A percentile compares a stretch with the other conserved stretches of the same genome.
These are phyloP conservation scores for Mohoua ochrocephala DNA, from an alignment of 2,113 vertebrate genomes.

Conservation along the genomic window DNA sequence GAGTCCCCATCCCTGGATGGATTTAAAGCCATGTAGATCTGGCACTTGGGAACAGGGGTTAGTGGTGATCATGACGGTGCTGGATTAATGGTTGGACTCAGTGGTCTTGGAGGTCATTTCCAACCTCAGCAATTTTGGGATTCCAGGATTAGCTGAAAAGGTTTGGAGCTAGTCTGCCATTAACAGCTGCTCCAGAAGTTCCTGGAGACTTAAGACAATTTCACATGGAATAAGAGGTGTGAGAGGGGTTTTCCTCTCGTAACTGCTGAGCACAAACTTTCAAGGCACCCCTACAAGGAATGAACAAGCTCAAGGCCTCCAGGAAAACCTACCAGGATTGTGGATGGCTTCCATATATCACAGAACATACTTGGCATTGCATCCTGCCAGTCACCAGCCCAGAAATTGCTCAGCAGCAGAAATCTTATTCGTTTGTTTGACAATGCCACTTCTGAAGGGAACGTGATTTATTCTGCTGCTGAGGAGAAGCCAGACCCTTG, in stretches of 20 bases:
- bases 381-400: not conserved
- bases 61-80: too few species aligned
- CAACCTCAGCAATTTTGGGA: not conserved
- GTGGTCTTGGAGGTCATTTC: not conserved
- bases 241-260: not conserved
- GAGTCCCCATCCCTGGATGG: rapidly evolving
- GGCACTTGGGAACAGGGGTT: not conserved
- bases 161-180: not conserved
- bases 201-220: not conserved
- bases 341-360: not conserved
- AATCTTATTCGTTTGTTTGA: not conserved
- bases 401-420: not conserved
- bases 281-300: not conserved
- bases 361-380: not conserved
- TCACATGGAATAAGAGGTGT: not conserved
- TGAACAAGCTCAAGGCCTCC: not conserved
- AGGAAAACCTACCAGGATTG: not conserved
- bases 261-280: not conserved
- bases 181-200: not conserved
- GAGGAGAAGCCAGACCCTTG: not conserved
- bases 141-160: not conserved
- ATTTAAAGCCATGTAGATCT: not conserved
- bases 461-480: not conserved
- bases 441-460: not conserved
- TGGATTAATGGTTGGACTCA: not conserved